Evolutionary conservation across 2,888 invertebrate genomes (phyloP), one percentile per base, ranked within the genome.

Genomic region (Anoplius nigerrimus): DNA sequence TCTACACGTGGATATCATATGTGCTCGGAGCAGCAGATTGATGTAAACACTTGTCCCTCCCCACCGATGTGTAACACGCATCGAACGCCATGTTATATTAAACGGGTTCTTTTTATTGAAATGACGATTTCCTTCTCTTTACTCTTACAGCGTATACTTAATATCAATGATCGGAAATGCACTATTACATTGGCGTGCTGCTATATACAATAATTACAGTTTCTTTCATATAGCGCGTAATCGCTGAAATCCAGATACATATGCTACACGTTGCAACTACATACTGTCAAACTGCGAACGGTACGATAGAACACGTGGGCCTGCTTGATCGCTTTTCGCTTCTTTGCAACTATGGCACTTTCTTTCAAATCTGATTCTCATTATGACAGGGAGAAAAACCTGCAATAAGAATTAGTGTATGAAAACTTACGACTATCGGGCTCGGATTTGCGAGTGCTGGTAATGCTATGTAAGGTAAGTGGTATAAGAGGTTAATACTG

Each of bases 301-400:
- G 34, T 6, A 13, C 11, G 21, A 21, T 18, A 18, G 52, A 52
- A 52, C 21, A 20, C 21, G 22, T 22, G 21, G 15, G 22, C 52
- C 11, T 20, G 52, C 52, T 8, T 53, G 11, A n/a, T n/a, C n/a
- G n/a, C n/a, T 55, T 16, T 61, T 66, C 58, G 22, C 54, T 46
- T 70, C 46, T 61, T 48, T 63, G 16, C 45, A 51, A 51, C 16
- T 53, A 73, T 24, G 24, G 64, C 27, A 68, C 62, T 34, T 48
- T 64, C 60, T 66, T 55, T 66, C 59, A 71, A 69, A 74, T 54
- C 55, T 55, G 59, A 70, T 61, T 72, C 61, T 73, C 78, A 69
- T 72, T 82, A 77, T 54, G 77, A 76, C 68, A 75, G 65, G 59
- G 81, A 75, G 70, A 83, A 80, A 82, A 82, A 83, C 81, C 82